Evolutionary conservation across 2,888 invertebrate genomes (phyloP).

Genomic region (Anodontia alba): DNA sequence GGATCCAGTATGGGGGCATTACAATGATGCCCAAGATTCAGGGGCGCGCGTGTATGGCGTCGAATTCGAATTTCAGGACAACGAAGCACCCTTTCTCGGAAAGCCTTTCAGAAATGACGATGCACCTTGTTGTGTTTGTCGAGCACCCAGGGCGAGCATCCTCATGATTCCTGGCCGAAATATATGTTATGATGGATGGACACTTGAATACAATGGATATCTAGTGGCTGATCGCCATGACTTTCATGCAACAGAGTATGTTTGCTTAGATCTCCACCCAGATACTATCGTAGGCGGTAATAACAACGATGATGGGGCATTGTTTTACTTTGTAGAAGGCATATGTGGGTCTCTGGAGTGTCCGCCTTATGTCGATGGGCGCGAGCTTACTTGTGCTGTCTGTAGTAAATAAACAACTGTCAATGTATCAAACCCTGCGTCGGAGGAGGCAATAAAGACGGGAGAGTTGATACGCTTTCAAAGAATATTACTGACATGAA

Average conservation of each 20-base stretch:
- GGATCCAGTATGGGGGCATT: constrained; percentile 2
- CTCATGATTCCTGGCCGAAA: constrained; percentile 20
- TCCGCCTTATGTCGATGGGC: constrained; percentile 5
- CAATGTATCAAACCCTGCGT: constrained; percentile 12
- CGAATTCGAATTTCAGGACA: constrained; percentile 21
- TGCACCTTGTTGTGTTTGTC: constrained; percentile 19
- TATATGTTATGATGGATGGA: constrained; percentile 20
- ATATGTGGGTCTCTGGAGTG: constrained; percentile 1
- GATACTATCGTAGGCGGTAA: neutral
- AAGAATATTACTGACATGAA: too few species aligned
- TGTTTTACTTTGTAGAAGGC: constrained; percentile 15
- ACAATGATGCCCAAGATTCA: constrained; percentile 1
- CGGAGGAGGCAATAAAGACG: too few species aligned
- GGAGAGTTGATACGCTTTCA: too few species aligned
- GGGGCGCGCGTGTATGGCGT: neutral
- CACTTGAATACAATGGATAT: neutral
- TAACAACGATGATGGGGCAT: neutral
- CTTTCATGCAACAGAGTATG: neutral
- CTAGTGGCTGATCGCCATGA: neutral
- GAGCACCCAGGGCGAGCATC: neutral
- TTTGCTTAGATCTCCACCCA: constrained; percentile 8
- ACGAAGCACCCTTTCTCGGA: neutral
- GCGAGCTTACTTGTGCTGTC: constrained; percentile 21
- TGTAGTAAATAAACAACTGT: constrained; percentile 10
- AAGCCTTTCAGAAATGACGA: constrained; percentile 9